Base-by-base conservation (phyloP, 2,888 invertebrate species). In the Agrotis ipsilon region DNA sequence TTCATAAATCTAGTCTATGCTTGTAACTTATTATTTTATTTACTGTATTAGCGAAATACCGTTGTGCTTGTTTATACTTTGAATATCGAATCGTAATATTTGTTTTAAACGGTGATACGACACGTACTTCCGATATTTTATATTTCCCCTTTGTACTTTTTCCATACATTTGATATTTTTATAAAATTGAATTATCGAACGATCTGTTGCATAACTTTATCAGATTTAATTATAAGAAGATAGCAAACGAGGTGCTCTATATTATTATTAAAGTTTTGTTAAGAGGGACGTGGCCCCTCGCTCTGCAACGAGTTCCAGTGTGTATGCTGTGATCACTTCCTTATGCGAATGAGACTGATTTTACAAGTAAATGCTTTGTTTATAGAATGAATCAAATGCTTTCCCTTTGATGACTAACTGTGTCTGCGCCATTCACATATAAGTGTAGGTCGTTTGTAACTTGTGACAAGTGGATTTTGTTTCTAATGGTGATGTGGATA, bases 321-420 rank as follows among this genome's bases (percentile, higher is more conserved):
- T 93, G 94, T 92, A 93, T 94, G 95, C 95, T 96, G 96, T 96
- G 95, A 96, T 94, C 94, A 95, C 94, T 95, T 96, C 96, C 96
- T 96, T 96, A 96, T 96, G 96, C 94, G 95, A 95, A 96, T 95
- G 96, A 96, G 96, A 96, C 96, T 96, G 96, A 96, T 95, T 96
- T 96, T 94, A 94, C 92, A 94, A 93, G 91, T 93, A 93, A 94
- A 91, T 91, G 93, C 92, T 95, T 94, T 92, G 92, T 93, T 92
- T 92, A 90, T 92, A 92, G 88, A 92, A 88, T 90, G 91, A 93
- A 91, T 92, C 88, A 83, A 85, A 90, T 87, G 91, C 91, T 92
- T 91, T 89, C 89, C 83, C 89, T 84, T 86, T 83, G 83, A 86
- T 72, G 86, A 83, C 79, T 85, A 81, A 70, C 72, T 67, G 84